These are phyloP conservation scores for Mythimna vitellina DNA, from an alignment of 2,888 invertebrate species.

Conservation along the genomic window DNA sequence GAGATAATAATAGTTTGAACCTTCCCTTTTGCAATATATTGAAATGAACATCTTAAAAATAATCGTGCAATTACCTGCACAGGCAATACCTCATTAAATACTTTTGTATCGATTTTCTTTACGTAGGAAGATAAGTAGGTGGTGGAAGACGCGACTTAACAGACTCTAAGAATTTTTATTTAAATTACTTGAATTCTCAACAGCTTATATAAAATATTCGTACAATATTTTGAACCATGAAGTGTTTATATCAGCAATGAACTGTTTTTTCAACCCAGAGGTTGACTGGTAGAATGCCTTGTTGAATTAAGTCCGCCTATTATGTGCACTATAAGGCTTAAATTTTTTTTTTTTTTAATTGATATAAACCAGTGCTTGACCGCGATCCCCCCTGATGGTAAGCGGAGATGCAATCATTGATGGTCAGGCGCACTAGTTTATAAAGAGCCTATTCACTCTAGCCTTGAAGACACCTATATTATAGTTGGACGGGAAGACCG, in stretches of 20 bases:
- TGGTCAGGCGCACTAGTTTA: too few species aligned
- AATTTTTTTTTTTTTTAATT: too few species aligned
- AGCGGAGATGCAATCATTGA: too few species aligned
- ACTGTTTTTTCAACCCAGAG: too few species aligned
- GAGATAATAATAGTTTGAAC: constrained; percentile 24
- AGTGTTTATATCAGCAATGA: not conserved
- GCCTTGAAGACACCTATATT: too few species aligned
- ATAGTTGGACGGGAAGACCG: too few species aligned
- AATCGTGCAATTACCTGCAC: not conserved
- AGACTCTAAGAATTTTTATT: not conserved
- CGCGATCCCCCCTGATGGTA: too few species aligned
- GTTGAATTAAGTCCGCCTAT: too few species aligned
- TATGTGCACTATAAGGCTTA: too few species aligned
- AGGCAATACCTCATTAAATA: not conserved
- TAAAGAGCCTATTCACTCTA: too few species aligned
- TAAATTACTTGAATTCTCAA: not conserved
- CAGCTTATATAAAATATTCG: not conserved
- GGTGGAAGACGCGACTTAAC: not conserved
- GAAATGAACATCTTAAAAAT: not conserved
- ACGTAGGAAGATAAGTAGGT: not conserved
- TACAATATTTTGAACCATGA: not conserved
- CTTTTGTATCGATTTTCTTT: constrained; percentile 23
- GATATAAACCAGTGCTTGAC: too few species aligned
- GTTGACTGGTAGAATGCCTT: too few species aligned
- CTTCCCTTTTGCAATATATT: constrained; percentile 6